A percentile compares a stretch with the other conserved stretches of the same genome.
Evolutionary conservation across 2,797 vertebrate species (phyloP).

Genomic region (Hylomyscus alleni): DNA sequence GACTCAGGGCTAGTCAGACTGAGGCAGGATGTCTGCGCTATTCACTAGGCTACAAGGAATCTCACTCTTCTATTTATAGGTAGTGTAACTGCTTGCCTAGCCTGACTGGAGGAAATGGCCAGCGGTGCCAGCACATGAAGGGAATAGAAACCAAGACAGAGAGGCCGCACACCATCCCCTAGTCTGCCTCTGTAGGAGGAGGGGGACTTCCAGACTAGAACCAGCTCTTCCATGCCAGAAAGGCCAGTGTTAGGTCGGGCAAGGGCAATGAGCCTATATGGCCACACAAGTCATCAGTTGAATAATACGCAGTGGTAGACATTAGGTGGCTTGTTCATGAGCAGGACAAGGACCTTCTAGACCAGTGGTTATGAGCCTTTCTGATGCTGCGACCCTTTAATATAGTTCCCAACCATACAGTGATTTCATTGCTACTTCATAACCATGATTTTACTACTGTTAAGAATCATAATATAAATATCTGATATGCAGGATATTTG

Average conservation of each 20-base stretch:
- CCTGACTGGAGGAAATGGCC: conserved; percentile 59
- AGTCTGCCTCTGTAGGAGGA: background rate
- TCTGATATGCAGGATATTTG: background rate
- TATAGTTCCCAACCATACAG: background rate
- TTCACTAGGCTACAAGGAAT: conserved; percentile 95
- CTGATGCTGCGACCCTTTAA: background rate
- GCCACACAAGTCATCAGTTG: rapidly evolving
- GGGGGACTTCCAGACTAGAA: background rate
- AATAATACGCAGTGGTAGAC: background rate
- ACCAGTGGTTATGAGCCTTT: background rate
- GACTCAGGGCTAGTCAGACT: conserved; percentile 93
- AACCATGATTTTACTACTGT: background rate
- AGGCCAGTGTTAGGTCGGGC: background rate
- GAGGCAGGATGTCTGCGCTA: conserved; percentile 93
- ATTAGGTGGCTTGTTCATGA: background rate
- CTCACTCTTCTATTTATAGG: conserved; percentile 96
- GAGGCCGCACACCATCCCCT: background rate
- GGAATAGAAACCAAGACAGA: background rate
- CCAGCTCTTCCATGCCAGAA: background rate
- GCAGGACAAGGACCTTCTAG: background rate
- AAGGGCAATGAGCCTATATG: background rate
- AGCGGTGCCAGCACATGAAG: background rate
- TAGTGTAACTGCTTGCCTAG: conserved; percentile 82
- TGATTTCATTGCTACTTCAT: background rate
- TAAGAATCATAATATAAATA: background rate